Evolutionary conservation across 53 echinoderm and acorn worm genomes (phyloP), one percentile per base, ranked within the genome.

Genomic region (Arbacia lixula): DNA sequence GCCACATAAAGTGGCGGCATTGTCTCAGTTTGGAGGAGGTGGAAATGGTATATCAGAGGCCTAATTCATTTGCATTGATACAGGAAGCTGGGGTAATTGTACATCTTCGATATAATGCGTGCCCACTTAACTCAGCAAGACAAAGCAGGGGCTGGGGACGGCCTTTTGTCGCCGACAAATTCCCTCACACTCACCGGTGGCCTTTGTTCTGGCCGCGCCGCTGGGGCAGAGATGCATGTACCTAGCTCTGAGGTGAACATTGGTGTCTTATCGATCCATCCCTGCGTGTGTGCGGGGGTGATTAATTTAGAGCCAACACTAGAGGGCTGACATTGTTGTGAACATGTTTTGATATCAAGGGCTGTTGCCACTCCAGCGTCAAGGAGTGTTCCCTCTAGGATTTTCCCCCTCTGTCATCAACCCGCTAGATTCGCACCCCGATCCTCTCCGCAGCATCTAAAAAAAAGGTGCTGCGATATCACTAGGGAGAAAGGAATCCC

Each of bases 21-120:
- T 61, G 62, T 63, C 50, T 63, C 46, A 8, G 43, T 46, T 62
- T 40, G 11, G 49, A n/a, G 50, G 63, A 31, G 62, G 82, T 81
- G 82, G 82, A 81, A 81, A 81, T 33, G 42, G 82, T 64, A 81
- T 64, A 81, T 81, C 82, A 81, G 63, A 81, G 82, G 46, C 82
- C 82, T 81, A 81, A 81, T 81, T 81, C 82, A 81, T 81, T 63
- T 46, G 64, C 82, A 63, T 64, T 81, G 82, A 81, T 81, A 81
- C 63, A 81, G 82, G 82, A 81, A 81, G 64, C 35, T 26, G 33
- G 33, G 42, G 3, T 81, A 81, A 81, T 81, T 81, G 82, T 81
- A 63, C 82, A 81, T 81, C 82, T 81, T 49, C 82, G 82, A 81
- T 81, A 81, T 81, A 81, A 81, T 81, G 64, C 62, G 19, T 43